Conservation (phyloP, 2,888 invertebrate genomes). For the Piscicola geometra region DNA sequence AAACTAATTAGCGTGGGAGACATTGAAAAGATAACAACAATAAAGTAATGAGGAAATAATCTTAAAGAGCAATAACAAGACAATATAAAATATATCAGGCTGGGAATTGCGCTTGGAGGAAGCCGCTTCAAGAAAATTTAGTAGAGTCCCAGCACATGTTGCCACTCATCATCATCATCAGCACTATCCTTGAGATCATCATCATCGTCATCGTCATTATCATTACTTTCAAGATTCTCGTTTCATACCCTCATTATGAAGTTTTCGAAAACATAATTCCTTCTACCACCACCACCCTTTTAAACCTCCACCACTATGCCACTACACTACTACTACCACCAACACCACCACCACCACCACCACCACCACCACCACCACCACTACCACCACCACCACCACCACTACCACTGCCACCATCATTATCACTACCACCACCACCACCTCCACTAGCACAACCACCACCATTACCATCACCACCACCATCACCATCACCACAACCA, state of each 20-base stretch:
- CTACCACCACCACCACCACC: not conserved
- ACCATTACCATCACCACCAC: conserved; percentile 12
- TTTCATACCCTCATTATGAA: not conserved
- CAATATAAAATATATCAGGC: too few relatives aligned
- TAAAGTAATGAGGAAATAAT: too few relatives aligned
- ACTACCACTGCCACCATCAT: not conserved
- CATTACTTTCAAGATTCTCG: too few relatives aligned
- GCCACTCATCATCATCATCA: not conserved
- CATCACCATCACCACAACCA: conserved; percentile 11
- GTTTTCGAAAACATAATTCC: too few relatives aligned
- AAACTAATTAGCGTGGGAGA: too few relatives aligned
- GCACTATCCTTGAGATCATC: too few relatives aligned
- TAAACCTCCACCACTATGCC: not conserved
- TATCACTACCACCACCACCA: not conserved
- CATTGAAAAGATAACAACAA: too few relatives aligned
- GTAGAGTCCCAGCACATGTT: not conserved
- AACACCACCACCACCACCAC: not conserved
- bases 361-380: not conserved
- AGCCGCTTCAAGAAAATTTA: too few relatives aligned
- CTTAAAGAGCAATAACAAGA: too few relatives aligned
- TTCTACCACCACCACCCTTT: not conserved
- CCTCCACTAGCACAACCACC: not conserved
- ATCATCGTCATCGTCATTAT: not conserved
- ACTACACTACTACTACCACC: not conserved
- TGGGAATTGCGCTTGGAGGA: too few relatives aligned